phyloP scores from a whole-genome alignment of 2,888 invertebrate species.

The Phymatocera aterrima region DNA sequence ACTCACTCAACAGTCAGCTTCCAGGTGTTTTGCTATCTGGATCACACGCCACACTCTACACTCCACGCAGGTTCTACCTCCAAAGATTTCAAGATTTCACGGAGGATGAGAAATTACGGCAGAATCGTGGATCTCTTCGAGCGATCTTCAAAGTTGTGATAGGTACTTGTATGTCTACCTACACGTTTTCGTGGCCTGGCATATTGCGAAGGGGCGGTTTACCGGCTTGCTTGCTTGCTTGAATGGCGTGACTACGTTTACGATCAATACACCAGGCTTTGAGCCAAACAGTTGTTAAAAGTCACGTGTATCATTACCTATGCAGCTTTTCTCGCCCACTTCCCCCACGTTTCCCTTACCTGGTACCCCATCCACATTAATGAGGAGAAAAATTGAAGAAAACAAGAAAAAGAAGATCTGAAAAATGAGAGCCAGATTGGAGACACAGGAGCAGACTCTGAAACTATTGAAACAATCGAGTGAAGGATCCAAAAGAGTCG shows the following conservation, averaged over 20 bases:
- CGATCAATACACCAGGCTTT: constrained; percentile 53
- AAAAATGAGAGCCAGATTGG: background rate
- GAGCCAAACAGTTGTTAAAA: constrained; percentile 55
- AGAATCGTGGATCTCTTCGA: background rate
- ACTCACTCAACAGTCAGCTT: background rate
- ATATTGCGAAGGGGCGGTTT: constrained; percentile 16
- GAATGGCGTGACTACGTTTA: constrained; percentile 68
- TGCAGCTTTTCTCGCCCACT: constrained; percentile 50
- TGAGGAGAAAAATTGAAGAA: background rate
- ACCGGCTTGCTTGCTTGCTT: constrained; percentile 46
- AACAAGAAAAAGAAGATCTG: background rate
- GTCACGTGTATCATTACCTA: constrained; percentile 66
- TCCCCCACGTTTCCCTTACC: background rate
- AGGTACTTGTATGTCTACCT: background rate
- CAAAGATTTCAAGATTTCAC: background rate
- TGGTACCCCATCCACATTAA: background rate
- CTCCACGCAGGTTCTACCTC: background rate
- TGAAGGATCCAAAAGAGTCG: no score
- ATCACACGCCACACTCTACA: background rate
- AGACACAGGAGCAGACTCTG: no score
- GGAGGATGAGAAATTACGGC: background rate
- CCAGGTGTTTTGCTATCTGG: background rate
- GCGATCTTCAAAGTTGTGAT: background rate
- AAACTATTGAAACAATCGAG: no score
- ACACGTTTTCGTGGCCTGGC: background rate